A percentile compares a stretch with the other conserved stretches of the same genome.
These are phyloP conservation scores for Zosterops lateralis DNA, from an alignment of 2,113 vertebrate genomes.

Conservation along the genomic window DNA sequence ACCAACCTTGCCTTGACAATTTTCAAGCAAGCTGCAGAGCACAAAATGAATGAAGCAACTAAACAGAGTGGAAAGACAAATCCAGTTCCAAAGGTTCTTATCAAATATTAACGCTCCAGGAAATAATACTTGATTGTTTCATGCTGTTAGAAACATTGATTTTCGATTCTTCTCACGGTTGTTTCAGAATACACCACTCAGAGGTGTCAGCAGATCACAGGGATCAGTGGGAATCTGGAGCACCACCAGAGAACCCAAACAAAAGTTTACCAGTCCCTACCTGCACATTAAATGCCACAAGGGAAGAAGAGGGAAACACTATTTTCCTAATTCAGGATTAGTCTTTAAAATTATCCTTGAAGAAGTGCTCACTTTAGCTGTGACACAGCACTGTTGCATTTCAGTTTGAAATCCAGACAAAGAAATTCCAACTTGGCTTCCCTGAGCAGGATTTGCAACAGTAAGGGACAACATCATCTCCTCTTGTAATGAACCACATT, in stretches of 20 bases:
- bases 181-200: background rate
- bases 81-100: background rate
- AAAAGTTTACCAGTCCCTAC: background rate
- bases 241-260: background rate
- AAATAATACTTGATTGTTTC: background rate
- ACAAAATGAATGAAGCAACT: background rate
- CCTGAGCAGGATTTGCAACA: background rate
- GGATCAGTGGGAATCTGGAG: background rate
- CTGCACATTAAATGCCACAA: background rate
- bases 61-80: background rate
- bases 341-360: background rate
- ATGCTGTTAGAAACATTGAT: background rate
- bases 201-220: background rate
- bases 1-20: rapidly evolving
- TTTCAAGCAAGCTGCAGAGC: background rate
- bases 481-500: background rate
- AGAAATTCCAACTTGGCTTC: background rate
- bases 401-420: background rate
- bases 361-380: background rate
- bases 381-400: rapidly evolving
- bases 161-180: background rate
- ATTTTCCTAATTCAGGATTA: background rate
- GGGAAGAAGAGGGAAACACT: background rate
- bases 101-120: background rate
- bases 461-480: background rate